Evolutionary conservation across 2,888 invertebrate genomes (phyloP), one percentile per base, ranked within the genome.

Genomic region (Electrophaes corylata): DNA sequence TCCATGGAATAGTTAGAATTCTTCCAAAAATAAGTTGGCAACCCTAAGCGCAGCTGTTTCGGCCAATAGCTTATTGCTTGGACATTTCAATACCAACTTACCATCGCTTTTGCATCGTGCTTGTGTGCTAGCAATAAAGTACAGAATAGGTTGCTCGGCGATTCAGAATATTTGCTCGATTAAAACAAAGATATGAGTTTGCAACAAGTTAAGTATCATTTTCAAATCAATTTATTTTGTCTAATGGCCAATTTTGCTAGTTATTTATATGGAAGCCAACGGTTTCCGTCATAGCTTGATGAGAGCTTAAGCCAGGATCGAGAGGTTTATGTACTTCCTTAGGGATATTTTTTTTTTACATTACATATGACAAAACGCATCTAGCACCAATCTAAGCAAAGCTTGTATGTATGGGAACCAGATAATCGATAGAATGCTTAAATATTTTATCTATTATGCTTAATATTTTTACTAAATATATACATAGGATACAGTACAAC

Each of bases 1-100:
- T 75, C 69, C 68, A 73, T 69, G 70, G 72, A 66, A 82, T 87
- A 87, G 87, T 86, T 84, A 79, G 73, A 77, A 83, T 81, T 84
- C 82, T 75, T 79, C 87, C 85, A 84, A 82, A 88, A 82, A 88
- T 88, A 89, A 78, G 70, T 83, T 87, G 86, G 81, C 88, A 90
- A 75, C 89, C 90, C 88, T 89, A 79, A 23, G 68, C 80, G 82
- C 90, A 90, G 90, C 89, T 90, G 90, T 86, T 83, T 65, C 73
- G 69, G 66, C 82, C 83, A 82, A 86, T 88, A 88, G 82, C 86
- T 85, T 87, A 86, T 85, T 81, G 81, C 84, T 83, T 76, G 84
- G 81, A 82, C 82, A 75, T 77, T 78, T 44, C 52, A 20, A 52
- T 47, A 52, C 20, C 57, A 48, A 58, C 43, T 48, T 48, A 48